A percentile compares a stretch with the other conserved stretches of the same genome.
Evolutionary conservation across 2,113 vertebrate species (phyloP).

Genomic region (Amphilophus citrinellus): DNA sequence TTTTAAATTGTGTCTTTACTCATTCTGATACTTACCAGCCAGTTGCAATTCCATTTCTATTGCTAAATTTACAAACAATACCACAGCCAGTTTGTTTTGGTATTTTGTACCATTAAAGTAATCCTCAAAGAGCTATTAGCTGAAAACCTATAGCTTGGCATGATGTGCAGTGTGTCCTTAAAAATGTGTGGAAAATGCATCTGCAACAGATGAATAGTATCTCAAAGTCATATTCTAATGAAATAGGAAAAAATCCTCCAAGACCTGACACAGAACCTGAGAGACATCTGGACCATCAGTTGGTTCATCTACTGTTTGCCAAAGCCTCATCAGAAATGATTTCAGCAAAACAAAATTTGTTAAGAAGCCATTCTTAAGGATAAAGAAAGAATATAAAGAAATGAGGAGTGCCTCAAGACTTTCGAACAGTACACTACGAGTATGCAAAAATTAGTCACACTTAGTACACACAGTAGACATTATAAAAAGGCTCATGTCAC

Average conservation of each 20-base stretch:
- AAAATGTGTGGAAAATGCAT: not conserved
- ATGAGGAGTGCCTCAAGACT: not conserved
- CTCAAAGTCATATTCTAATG: not conserved
- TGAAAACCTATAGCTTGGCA: too few relatives aligned
- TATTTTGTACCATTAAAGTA: not conserved
- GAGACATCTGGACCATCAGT: not conserved
- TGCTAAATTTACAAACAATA: not conserved
- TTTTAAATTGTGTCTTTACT: not conserved
- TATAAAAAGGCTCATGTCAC: too few relatives aligned
- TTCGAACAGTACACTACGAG: not conserved
- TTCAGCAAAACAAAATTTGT: not conserved
- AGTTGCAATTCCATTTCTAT: not conserved
- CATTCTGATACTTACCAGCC: accelerated
- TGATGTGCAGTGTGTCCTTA: not conserved
- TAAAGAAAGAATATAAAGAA: not conserved
- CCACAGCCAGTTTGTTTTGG: too few relatives aligned
- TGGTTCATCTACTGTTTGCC: not conserved
- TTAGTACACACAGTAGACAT: too few relatives aligned
- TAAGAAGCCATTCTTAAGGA: not conserved
- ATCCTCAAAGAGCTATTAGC: not conserved
- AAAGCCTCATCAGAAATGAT: not conserved
- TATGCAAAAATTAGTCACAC: not conserved
- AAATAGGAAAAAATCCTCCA: not conserved
- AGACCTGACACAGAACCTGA: not conserved
- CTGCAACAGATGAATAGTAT: not conserved